Base-by-base conservation (phyloP, 1,140 invertebrate genomes). In the Octopus sinensis region DNA sequence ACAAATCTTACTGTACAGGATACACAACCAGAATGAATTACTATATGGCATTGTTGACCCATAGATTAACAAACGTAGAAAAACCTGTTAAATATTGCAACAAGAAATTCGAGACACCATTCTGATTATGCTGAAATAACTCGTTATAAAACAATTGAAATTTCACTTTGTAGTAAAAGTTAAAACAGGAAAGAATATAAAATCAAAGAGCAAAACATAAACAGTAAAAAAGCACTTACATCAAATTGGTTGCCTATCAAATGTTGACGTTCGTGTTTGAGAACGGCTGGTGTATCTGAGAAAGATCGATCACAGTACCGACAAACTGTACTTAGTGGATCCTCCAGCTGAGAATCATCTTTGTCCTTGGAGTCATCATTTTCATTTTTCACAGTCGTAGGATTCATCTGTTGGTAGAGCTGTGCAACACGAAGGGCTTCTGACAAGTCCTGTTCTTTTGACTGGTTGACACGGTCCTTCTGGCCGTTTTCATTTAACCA, bases 221-320 rank as follows among this genome's bases (percentile, higher is more conserved):
- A 73, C 5, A 23, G 6, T n/a, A 73, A 13, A 73, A 73, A 6
- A 77, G 23, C 10, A 83, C 84, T 82, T 84, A 88, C 88, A 84
- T 89, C 88, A 85, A 87, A 90, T 56, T 87, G 87, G 80, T 89
- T 89, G 9, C 89, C 89, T 71, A 90, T 88, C 17, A 90, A 84
- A 83, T 90, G 89, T 54, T 90, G 88, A 84, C 88, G 86, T 82
- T 90, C 89, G 82, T 90, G 89, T 53, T 84, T 82, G 0, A 90
- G 81, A 12, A 89, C 85, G 10, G 79, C 77, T 23, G 87, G 87
- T 1, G 89, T 89, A 3, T 85, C 78, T 5, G 83, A 68, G 80
- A 89, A 89, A 53, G 87, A 87, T 53, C 88, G 79, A 56, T 90
- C 89, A 85, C 89, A 90, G 78, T 89, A 90, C 85, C 88, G 88